Base-by-base conservation (phyloP, 1,140 invertebrate genomes). In the Wiebesia pumilae region DNA sequence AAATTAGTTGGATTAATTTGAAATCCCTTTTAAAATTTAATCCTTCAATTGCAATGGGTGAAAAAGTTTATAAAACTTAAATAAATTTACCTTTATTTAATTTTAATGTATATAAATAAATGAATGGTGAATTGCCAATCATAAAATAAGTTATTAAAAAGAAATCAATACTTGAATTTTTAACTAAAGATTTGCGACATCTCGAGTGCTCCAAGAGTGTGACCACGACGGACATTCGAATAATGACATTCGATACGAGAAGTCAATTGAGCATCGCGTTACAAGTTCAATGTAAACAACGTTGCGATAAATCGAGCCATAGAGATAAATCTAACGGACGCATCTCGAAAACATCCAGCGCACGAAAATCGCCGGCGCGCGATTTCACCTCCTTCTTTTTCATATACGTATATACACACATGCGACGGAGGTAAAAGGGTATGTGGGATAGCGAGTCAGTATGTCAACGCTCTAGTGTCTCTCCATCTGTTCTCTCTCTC, bases 361-460 rank as follows among this genome's bases (percentile, higher is more conserved):
- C 40, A n/a, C 43, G 47, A 43, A 58, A 81, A 67, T n/a, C 54
- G 7, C 19, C 43, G 47, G 24, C 83, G 58, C 58, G 54, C 85
- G 58, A 86, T 86, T 86, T 86, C 85, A 78, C 81, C 81, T 81
- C 79, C 47, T 77, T 54, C 35, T 21, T 51, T 67, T 54, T 33
- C 62, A 27, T 83, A 51, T n/a, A 58, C 67, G 71, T 43, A n/a
- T 75, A 65, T 58, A 47, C 54, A 62, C 75, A 67, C 27, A 54
- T 27, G n/a, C 30, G 62, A 83, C 88, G 87, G 90, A 91, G 93
- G 92, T 92, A 90, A 93, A 93, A 93, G 93, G 92, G 91, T 94
- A 94, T 94, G 93, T 93, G 93, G 93, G 93, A 91, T 94, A 93
- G 93, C 93, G 92, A 93, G 93, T 94, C 92, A 93, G 93, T 94